A percentile compares a stretch with the other conserved stretches of the same genome.
Evolutionary conservation across 2,113 vertebrate genomes (phyloP).

Genomic region (Rhegmatorhina hoffmannsi): DNA sequence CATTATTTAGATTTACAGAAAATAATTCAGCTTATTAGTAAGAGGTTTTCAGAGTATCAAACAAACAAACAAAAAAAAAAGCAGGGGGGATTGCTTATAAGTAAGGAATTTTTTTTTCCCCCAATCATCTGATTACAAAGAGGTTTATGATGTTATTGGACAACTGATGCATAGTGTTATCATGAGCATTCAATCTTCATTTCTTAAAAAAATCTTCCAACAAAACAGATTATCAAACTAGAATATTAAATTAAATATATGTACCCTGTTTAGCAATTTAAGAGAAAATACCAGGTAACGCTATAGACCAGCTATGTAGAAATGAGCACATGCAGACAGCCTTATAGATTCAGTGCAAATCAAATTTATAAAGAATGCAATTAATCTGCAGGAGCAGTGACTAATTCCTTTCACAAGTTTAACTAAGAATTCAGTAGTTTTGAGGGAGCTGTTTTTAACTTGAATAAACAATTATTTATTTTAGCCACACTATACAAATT

Average conservation of each 20-base stretch:
- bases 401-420: slow-evolving; percentile 16
- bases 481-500: background rate
- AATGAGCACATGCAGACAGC: background rate
- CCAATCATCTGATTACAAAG: background rate
- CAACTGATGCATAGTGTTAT: background rate
- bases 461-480: background rate
- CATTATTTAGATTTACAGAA: slow-evolving; percentile 24
- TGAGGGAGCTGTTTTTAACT: background rate
- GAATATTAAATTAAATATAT: background rate
- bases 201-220: background rate
- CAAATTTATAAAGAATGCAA: slow-evolving; percentile 27
- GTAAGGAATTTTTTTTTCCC: accelerated
- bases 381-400: background rate
- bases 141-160: background rate
- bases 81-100: background rate
- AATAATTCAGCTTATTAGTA: slow-evolving; percentile 1
- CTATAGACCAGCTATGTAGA: background rate
- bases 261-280: background rate
- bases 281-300: background rate
- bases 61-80: background rate
- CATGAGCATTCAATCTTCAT: background rate
- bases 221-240: background rate
- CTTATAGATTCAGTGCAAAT: background rate
- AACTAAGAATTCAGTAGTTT: background rate
- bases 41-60: background rate